phyloP scores from a whole-genome alignment of 2,888 invertebrate genomes.

The Syrphus vitripennis region DNA sequence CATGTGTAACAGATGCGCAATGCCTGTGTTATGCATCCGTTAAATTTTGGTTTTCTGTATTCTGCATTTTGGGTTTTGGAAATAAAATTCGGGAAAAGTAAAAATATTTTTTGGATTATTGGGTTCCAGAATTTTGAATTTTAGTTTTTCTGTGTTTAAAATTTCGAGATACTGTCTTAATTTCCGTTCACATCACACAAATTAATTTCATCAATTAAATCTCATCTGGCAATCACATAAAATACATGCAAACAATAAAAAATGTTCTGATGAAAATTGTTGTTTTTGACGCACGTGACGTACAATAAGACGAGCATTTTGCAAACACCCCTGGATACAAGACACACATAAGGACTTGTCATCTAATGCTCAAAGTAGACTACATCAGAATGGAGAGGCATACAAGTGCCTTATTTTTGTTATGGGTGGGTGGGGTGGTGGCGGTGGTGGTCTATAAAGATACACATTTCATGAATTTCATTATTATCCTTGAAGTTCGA shows the following conservation, averaged over 20 bases:
- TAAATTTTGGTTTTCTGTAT: no score
- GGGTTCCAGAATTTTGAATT: no score
- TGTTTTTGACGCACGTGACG: slow-evolving; percentile 27
- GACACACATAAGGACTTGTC: slow-evolving; percentile 21
- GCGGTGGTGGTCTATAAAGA: slow-evolving; percentile 12
- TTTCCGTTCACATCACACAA: no score
- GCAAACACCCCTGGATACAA: not conserved
- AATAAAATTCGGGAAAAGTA: no score
- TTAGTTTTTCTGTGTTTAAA: no score
- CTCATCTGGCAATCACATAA: not conserved
- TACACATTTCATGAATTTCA: slow-evolving; percentile 30
- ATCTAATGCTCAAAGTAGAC: slow-evolving; percentile 22
- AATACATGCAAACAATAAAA: not conserved
- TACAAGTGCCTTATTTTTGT: not conserved
- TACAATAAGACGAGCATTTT: not conserved
- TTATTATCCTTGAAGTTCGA: slow-evolving; percentile 45
- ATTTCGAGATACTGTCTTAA: no score
- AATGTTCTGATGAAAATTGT: slow-evolving; percentile 24
- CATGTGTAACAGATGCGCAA: no score
- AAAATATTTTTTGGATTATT: no score
- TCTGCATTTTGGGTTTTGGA: no score
- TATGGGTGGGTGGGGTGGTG: no score
- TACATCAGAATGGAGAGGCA: not conserved
- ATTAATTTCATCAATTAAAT: not conserved
- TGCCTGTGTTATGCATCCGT: no score